These are phyloP conservation scores for Uloborus plumipes DNA, from an alignment of 2,888 invertebrate genomes.

Conservation along the genomic window DNA sequence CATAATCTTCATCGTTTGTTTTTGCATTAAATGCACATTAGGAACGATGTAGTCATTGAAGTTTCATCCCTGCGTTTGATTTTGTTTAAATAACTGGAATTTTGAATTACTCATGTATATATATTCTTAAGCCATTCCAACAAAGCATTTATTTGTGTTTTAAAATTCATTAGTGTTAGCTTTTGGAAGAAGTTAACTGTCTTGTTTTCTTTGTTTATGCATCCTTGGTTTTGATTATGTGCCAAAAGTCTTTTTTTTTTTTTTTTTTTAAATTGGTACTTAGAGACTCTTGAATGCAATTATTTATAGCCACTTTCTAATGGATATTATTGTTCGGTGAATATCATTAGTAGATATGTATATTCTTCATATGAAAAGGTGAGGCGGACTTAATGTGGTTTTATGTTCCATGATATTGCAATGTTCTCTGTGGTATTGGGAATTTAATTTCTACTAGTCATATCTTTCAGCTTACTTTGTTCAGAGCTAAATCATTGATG, in stretches of 20 bases:
- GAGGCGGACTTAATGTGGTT: neutral
- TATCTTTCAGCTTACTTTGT: slow-evolving; percentile 24
- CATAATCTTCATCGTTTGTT: neutral
- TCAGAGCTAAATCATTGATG: slow-evolving; percentile 14
- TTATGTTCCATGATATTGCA: neutral
- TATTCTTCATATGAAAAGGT: slow-evolving; percentile 1
- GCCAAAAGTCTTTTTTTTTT: slow-evolving; percentile 27
- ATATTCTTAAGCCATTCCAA: slow-evolving; percentile 45
- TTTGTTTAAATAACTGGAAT: no score
- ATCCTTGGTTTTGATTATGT: slow-evolving; percentile 15
- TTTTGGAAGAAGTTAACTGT: neutral
- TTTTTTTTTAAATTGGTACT: slow-evolving; percentile 20
- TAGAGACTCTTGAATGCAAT: slow-evolving; percentile 9
- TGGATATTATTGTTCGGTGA: slow-evolving; percentile 12
- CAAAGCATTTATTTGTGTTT: slow-evolving; percentile 39
- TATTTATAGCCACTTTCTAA: neutral
- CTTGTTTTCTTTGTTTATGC: slow-evolving; percentile 4
- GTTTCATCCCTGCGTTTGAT: no score
- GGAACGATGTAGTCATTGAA: no score
- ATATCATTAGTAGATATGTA: slow-evolving; percentile 32
- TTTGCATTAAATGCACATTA: slow-evolving; percentile 3
- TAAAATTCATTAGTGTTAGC: no score
- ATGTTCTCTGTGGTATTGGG: neutral
- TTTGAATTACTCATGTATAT: neutral
- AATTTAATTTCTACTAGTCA: slow-evolving; percentile 47